A percentile compares a stretch with the other conserved stretches of the same genome.
Evolutionary conservation across 2,113 vertebrate genomes (phyloP).

Genomic region (Gulo gulo): DNA sequence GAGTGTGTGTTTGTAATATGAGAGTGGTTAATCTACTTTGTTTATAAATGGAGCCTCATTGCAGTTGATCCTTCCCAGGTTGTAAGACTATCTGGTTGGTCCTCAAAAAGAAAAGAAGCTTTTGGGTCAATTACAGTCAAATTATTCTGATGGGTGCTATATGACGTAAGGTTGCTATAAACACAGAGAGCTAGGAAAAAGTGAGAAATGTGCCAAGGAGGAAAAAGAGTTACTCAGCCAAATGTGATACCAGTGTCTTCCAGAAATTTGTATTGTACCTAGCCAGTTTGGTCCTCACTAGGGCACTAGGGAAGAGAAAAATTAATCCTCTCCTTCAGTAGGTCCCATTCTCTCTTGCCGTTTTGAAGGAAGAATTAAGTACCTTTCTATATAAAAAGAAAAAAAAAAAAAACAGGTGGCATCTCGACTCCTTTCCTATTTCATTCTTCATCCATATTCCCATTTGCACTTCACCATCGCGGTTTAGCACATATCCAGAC

Average conservation of each 20-base stretch:
- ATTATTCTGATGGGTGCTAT: conserved; percentile 21
- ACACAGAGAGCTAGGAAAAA: conserved; percentile 12
- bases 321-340: background rate
- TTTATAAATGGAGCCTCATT: conserved; percentile 55
- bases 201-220: background rate
- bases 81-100: conserved; percentile 42
- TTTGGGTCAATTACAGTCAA: conserved; percentile 38
- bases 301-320: background rate
- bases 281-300: background rate
- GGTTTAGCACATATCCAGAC: background rate
- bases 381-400: background rate
- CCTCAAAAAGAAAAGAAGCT: conserved; percentile 30
- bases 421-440: background rate
- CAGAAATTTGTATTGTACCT: background rate
- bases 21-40: conserved; percentile 53
- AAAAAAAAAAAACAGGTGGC: background rate
- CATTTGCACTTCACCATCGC: background rate
- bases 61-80: conserved; percentile 65
- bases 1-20: conserved; percentile 53
- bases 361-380: background rate
- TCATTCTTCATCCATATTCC: background rate
- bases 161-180: conserved; percentile 48
- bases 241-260: background rate
- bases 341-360: background rate
- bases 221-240: background rate